Conservation (phyloP, 2,113 vertebrate genomes). For the Bucco capensis region DNA sequence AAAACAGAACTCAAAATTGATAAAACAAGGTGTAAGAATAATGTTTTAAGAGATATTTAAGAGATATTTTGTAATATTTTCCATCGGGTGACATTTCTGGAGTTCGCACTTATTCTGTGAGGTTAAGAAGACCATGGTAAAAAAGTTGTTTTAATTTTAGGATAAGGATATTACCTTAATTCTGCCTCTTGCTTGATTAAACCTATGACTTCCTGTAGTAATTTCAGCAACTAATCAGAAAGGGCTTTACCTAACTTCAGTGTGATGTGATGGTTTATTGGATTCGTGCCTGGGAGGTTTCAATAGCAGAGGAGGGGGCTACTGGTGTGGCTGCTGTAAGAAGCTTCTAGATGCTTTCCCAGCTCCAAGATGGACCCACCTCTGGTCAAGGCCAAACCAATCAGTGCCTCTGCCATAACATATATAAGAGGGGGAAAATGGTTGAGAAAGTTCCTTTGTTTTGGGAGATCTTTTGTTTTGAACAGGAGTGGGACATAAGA, state of each 20-base stretch:
- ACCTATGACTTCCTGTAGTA: neutral
- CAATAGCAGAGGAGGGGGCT: neutral
- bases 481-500: neutral
- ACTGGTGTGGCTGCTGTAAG: neutral
- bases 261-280: neutral
- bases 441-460: neutral
- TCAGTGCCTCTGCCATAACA: neutral
- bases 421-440: neutral
- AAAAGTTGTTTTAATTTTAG: neutral
- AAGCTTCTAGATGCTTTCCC: neutral
- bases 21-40: neutral
- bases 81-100: neutral
- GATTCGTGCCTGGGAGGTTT: neutral
- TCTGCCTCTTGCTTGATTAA: neutral
- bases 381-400: neutral
- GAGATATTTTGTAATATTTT: neutral
- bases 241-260: neutral
- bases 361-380: neutral
- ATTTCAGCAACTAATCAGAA: neutral
- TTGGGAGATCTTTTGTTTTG: neutral
- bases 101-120: fast-evolving
- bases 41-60: neutral
- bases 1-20: neutral
- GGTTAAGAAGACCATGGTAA: neutral
- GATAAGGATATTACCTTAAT: fast-evolving